Evolutionary conservation across 1,140 invertebrate species (phyloP), one percentile per base, ranked within the genome.

Genomic region (Drosophila ambigua): DNA sequence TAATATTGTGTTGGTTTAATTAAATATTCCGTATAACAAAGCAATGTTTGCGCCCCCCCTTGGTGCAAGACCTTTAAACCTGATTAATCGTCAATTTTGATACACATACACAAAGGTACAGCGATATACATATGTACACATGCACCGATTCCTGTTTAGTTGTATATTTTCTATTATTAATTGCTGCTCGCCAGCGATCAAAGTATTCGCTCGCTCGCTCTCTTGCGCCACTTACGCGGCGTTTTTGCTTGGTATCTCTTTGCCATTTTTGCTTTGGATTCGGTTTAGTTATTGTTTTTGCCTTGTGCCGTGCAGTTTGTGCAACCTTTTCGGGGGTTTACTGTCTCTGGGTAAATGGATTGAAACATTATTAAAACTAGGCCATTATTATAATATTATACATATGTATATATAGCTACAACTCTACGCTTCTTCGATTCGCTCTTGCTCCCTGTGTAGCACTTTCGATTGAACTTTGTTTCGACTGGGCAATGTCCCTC

Each of bases 71-170:
- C 78, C 81, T 85, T 85, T 87, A 75, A 82, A 64, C 82, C 35
- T 58, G 65, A 82, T 85, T 85, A 84, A 87, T 84, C 82, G 82
- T 49, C 57, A 74, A 77, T 73, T 65, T 76, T 64, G 63, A 59
- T 65, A 57, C 76, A 62, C 46, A 31, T 44, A 74, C 71, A 74
- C 67, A 48, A 41, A 15, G 26, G 39, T 43, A 73, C 43, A 43
- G 24, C 41, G 46, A 64, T 61, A 45, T 67, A 24, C 20, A 45
- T 26, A 53, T 55, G 39, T 26, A 39, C 48, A 11, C 26, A 28
- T 48, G 20, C 28, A 46, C 16, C n/a, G 9, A 15, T 39, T 39
- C 35, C 13, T 39, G 35, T 13, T 39, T 39, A 39, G 35, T 39
- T 39, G 35, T 39, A 49, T 73, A 49, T 75, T 66, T 58, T 75